These are phyloP conservation scores for Malthinus flaveolus DNA, from an alignment of 2,888 invertebrate genomes.

Conservation along the genomic window DNA sequence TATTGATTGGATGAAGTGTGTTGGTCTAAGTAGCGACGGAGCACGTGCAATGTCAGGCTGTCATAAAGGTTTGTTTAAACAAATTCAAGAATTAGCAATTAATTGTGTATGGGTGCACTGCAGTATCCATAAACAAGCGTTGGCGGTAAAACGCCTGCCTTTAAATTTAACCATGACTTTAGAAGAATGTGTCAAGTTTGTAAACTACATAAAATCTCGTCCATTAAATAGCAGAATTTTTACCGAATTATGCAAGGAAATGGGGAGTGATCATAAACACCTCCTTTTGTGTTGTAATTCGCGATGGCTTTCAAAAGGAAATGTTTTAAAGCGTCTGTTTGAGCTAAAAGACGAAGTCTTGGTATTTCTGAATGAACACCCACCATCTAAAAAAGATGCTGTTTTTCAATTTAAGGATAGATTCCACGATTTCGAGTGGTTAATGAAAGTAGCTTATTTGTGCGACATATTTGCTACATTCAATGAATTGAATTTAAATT, in stretches of 20 bases:
- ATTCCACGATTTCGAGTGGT: background rate
- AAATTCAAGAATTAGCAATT: too few relatives aligned
- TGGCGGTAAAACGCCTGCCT: slow-evolving; percentile 20
- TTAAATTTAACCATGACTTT: slow-evolving; percentile 17
- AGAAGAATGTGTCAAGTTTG: slow-evolving; percentile 18
- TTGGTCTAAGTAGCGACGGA: slow-evolving; percentile 9
- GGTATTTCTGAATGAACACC: slow-evolving; percentile 26
- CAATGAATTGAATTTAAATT: slow-evolving; percentile 4
- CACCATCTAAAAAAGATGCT: too few relatives aligned
- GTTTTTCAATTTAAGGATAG: slow-evolving; percentile 15
- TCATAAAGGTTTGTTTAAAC: too few relatives aligned
- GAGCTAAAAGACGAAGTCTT: slow-evolving; percentile 32
- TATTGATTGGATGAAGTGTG: slow-evolving; percentile 9
- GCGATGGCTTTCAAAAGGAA: slow-evolving; percentile 31
- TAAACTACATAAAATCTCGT: slow-evolving; percentile 26
- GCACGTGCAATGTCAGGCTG: slow-evolving; percentile 8
- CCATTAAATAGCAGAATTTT: slow-evolving; percentile 19
- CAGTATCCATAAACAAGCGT: slow-evolving; percentile 26
- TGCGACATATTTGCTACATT: slow-evolving; percentile 5
- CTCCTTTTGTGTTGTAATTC: slow-evolving; percentile 30
- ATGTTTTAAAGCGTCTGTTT: slow-evolving; percentile 29
- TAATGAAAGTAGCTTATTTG: slow-evolving; percentile 10
- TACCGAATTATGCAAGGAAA: slow-evolving; percentile 22
- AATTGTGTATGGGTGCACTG: slow-evolving; percentile 25
- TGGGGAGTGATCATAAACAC: slow-evolving; percentile 24